These are phyloP conservation scores for Troides oblongomaculatus DNA, from an alignment of 2,888 invertebrate genomes.

Conservation along the genomic window DNA sequence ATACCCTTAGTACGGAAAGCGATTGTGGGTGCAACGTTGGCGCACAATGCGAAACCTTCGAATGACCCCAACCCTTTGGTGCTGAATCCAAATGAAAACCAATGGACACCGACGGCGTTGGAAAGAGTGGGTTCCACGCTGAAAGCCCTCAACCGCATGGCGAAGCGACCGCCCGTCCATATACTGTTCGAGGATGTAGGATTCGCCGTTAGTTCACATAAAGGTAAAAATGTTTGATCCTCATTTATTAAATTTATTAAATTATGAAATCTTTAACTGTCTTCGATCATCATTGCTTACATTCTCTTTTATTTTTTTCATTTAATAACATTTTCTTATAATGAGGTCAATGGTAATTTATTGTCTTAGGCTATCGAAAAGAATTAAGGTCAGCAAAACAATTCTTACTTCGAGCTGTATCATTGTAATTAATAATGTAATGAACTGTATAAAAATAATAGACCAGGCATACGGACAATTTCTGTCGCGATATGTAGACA, in stretches of 20 bases:
- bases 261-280: no score
- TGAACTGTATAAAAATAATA: no score
- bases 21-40: conserved; percentile 64
- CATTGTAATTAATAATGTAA: no score
- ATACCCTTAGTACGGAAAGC: conserved; percentile 67
- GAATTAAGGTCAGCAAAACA: no score
- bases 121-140: conserved; percentile 74
- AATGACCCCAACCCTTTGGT: conserved; percentile 34
- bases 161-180: conserved; percentile 80
- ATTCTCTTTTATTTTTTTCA: no score
- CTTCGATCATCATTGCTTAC: no score
- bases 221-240: conserved; percentile 48
- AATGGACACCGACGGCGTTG: conserved; percentile 73
- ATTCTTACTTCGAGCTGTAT: no score
- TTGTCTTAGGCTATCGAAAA: no score
- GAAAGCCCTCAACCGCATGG: conserved; percentile 77
- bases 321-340: no score
- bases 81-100: conserved; percentile 39
- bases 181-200: conserved; percentile 81
- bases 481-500: no score
- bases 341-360: no score
- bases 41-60: conserved; percentile 42
- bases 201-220: conserved; percentile 72
- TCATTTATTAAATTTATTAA: not conserved
- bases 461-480: no score